A percentile compares a stretch with the other conserved stretches of the same genome.
These are phyloP conservation scores for Psettodes erumei DNA, from an alignment of 2,113 vertebrate species.

Conservation along the genomic window DNA sequence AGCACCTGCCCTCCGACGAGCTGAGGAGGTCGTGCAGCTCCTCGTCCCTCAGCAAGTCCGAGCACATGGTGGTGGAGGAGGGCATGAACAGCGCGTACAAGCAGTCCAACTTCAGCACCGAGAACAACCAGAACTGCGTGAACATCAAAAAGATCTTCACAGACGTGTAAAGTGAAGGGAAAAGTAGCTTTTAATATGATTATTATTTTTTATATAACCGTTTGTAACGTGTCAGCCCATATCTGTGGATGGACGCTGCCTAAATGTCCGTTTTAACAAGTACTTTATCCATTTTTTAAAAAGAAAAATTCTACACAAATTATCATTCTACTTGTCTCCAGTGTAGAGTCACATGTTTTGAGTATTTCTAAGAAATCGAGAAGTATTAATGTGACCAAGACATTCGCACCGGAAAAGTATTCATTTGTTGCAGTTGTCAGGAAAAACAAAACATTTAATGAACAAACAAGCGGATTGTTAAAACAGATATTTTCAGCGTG, in stretches of 20 bases:
- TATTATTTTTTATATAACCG: slow-evolving; percentile 64
- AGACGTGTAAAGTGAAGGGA: slow-evolving; percentile 87
- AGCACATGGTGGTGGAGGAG: slow-evolving; percentile 95
- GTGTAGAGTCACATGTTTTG: neutral
- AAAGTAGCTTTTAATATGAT: slow-evolving; percentile 31
- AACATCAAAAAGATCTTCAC: slow-evolving; percentile 98
- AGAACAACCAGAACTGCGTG: slow-evolving; percentile 93
- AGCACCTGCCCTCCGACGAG: slow-evolving; percentile 90
- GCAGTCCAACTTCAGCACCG: slow-evolving; percentile 89
- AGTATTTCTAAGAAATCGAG: slow-evolving; percentile 24
- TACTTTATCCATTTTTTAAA: neutral
- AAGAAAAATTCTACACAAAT: neutral
- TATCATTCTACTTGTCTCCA: neutral
- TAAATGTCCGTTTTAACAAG: slow-evolving; percentile 62
- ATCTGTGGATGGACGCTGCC: slow-evolving; percentile 65
- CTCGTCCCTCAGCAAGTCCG: slow-evolving; percentile 93
- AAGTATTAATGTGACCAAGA: slow-evolving; percentile 21
- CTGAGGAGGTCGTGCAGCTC: slow-evolving; percentile 91
- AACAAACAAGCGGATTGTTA: slow-evolving; percentile 39
- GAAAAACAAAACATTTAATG: neutral
- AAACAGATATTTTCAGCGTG: slow-evolving; percentile 50
- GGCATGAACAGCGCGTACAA: slow-evolving; percentile 90
- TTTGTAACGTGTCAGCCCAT: slow-evolving; percentile 67
- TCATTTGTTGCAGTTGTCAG: neutral
- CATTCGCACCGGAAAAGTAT: slow-evolving; percentile 10